phyloP scores from a whole-genome alignment of 2,797 vertebrate species.

The Leptatherina wallacei region DNA sequence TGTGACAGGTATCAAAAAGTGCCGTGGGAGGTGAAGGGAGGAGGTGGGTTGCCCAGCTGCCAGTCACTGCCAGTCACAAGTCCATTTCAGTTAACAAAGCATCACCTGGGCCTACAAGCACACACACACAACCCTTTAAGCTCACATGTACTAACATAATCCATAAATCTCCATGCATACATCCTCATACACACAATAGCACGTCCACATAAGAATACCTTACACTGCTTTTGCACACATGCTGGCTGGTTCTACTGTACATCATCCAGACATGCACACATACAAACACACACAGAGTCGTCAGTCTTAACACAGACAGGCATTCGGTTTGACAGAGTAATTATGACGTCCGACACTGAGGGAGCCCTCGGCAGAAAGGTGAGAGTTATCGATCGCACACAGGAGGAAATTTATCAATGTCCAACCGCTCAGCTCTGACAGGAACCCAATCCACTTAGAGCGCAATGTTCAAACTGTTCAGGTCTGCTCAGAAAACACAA shows the following conservation, averaged over 20 bases:
- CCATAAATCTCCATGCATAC: constrained; percentile 61
- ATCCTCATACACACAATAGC: constrained; percentile 29
- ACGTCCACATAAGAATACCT: constrained; percentile 34
- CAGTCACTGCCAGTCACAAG: constrained; percentile 84
- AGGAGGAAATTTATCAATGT: constrained; percentile 88
- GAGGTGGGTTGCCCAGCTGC: constrained; percentile 87
- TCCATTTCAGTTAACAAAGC: constrained; percentile 62
- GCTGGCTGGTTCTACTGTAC: constrained; percentile 15
- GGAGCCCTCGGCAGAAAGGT: constrained; percentile 83
- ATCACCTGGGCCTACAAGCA: constrained; percentile 60
- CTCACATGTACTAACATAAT: constrained; percentile 51
- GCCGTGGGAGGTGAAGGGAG: constrained; percentile 81
- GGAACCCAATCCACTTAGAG: constrained; percentile 82
- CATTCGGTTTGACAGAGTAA: constrained; percentile 94
- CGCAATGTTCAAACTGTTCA: constrained; percentile 68
- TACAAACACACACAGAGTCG: constrained; percentile 41
- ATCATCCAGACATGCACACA: constrained; percentile 37
- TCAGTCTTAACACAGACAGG: constrained; percentile 73
- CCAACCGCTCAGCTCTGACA: constrained; percentile 78
- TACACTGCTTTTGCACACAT: constrained; percentile 22
- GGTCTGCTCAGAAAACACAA: constrained; percentile 53
- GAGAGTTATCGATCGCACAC: constrained; percentile 91
- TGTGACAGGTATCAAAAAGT: constrained; percentile 81
- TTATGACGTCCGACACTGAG: constrained; percentile 90
- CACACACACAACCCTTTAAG: constrained; percentile 41